A percentile compares a stretch with the other conserved stretches of the same genome.
phyloP scores from a whole-genome alignment of 2,888 invertebrate species.

The Caenorhabditis sp. region DNA sequence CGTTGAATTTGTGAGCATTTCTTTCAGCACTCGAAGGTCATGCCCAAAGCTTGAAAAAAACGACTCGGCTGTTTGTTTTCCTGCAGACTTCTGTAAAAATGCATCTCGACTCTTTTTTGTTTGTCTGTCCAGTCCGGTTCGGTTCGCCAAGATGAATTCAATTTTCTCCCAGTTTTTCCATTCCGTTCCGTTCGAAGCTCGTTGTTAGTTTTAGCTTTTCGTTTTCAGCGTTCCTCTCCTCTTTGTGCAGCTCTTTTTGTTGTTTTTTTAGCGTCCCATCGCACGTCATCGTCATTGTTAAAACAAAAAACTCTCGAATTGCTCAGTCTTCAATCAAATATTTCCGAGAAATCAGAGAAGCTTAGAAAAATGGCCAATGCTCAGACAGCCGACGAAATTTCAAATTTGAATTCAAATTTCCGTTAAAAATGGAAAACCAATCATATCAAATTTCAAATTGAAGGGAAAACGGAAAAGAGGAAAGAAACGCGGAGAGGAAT shows the following conservation, averaged over 20 bases:
- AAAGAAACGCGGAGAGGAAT: too few species aligned
- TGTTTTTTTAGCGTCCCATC: neutral
- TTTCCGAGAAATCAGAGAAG: conserved; percentile 47
- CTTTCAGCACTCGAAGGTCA: conserved; percentile 33
- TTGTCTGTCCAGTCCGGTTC: conserved; percentile 18
- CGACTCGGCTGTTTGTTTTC: conserved; percentile 2
- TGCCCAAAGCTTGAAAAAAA: neutral
- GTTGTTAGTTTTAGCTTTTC: neutral
- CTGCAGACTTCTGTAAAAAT: neutral
- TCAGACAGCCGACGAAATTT: neutral
- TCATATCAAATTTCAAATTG: conserved; percentile 57
- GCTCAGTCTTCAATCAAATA: conserved; percentile 37
- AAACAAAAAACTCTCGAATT: conserved; percentile 4
- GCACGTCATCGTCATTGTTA: neutral
- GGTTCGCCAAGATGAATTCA: conserved; percentile 27
- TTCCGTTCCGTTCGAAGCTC: conserved; percentile 2
- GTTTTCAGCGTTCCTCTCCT: conserved; percentile 22
- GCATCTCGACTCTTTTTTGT: conserved; percentile 5
- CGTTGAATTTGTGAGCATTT: conserved; percentile 30
- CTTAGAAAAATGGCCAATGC: neutral
- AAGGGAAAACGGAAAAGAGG: neutral
- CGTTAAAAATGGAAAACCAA: conserved; percentile 34
- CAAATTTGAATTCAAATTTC: neutral
- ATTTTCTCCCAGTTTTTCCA: conserved; percentile 35
- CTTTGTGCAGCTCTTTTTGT: conserved; percentile 2